A percentile compares a stretch with the other conserved stretches of the same genome.
phyloP scores from a whole-genome alignment of 2,797 vertebrate species.

The Epinephelus coioides region DNA sequence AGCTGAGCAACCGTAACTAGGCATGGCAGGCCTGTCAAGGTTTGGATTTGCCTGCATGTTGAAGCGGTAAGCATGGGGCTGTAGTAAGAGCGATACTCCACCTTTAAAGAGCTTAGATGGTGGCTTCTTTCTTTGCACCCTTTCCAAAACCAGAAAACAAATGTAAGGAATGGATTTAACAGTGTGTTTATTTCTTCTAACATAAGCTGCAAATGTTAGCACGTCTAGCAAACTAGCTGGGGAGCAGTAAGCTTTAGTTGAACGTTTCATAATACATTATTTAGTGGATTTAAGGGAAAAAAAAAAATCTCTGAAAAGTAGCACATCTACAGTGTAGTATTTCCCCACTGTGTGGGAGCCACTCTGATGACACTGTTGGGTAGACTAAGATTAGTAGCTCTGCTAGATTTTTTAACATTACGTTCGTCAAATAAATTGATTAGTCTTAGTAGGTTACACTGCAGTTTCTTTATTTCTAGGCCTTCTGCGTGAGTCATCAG shows the following conservation, averaged over 20 bases:
- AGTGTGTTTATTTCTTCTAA: not conserved
- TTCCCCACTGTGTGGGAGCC: too few relatives aligned
- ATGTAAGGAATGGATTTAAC: too few relatives aligned
- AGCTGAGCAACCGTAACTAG: not conserved
- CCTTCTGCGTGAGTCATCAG: too few relatives aligned
- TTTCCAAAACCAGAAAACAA: not conserved
- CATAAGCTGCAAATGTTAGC: not conserved
- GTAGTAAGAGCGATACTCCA: not conserved
- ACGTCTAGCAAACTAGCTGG: not conserved
- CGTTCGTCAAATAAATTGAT: too few relatives aligned
- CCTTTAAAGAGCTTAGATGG: not conserved
- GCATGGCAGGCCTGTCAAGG: not conserved
- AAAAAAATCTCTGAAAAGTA: not conserved
- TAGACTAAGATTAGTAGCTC: not conserved
- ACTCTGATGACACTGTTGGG: not conserved
- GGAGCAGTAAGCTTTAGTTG: not conserved
- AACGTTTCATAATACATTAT: not conserved
- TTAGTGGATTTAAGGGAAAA: not conserved
- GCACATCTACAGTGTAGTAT: not conserved
- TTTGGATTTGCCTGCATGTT: not conserved
- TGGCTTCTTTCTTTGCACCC: not conserved
- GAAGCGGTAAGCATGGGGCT: not conserved
- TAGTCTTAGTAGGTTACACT: too few relatives aligned
- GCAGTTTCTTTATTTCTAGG: too few relatives aligned
- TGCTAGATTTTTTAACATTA: not conserved